These are phyloP conservation scores for Teleiodes luculella DNA, from an alignment of 2,888 invertebrate genomes.

Conservation along the genomic window DNA sequence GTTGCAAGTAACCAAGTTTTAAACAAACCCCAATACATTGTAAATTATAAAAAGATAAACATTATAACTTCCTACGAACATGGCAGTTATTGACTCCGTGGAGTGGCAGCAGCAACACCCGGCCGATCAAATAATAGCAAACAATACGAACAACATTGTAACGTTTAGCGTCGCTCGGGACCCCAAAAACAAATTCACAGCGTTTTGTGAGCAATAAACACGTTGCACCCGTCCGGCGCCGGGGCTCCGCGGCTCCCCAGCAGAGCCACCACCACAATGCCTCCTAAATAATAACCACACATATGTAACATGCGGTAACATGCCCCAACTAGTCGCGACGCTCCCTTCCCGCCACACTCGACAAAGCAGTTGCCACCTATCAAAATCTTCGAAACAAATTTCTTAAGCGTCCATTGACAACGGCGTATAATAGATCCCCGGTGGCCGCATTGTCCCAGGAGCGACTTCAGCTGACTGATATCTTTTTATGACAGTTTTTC, in stretches of 20 bases:
- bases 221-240: slow-evolving; percentile 34
- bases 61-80: slow-evolving; percentile 6
- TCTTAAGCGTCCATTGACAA: slow-evolving; percentile 62
- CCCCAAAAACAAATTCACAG: slow-evolving; percentile 55
- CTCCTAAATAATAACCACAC: slow-evolving; percentile 33
- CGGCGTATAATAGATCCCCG: slow-evolving; percentile 52
- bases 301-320: slow-evolving; percentile 34
- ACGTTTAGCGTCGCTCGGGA: slow-evolving; percentile 47
- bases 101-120: slow-evolving; percentile 33
- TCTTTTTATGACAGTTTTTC: slow-evolving; percentile 58
- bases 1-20: too few relatives aligned
- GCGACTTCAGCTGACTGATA: slow-evolving; percentile 53
- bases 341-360: slow-evolving; percentile 29
- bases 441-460: slow-evolving; percentile 53
- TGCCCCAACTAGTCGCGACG: slow-evolving; percentile 23
- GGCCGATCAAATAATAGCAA: slow-evolving; percentile 43
- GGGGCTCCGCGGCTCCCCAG: slow-evolving; percentile 21
- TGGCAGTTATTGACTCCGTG: slow-evolving; percentile 29
- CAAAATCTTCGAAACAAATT: slow-evolving; percentile 66
- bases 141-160: slow-evolving; percentile 47
- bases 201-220: slow-evolving; percentile 49
- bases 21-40: too few relatives aligned
- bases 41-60: too few relatives aligned
- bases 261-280: slow-evolving; percentile 9
- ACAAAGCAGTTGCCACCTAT: slow-evolving; percentile 54